phyloP scores from a whole-genome alignment of 2,797 vertebrate species.

The Ptychadena robeensis region DNA sequence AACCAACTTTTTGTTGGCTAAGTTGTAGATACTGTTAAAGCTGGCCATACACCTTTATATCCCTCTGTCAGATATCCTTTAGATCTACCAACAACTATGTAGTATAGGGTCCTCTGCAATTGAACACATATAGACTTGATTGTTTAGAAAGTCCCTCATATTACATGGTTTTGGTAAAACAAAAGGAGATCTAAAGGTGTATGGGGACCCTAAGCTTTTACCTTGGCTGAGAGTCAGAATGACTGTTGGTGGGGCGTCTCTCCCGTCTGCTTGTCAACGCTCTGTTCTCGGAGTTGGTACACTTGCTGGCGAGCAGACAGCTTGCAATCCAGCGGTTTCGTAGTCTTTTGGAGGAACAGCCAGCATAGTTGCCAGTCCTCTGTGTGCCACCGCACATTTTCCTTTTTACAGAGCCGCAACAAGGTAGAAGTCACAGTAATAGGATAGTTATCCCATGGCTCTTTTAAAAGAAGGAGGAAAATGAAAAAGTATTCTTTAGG shows the following conservation, averaged over 20 bases:
- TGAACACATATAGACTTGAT: no score
- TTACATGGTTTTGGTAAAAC: no score
- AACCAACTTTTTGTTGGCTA: no score
- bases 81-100: no score
- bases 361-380: conserved; percentile 63
- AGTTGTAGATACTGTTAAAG: no score
- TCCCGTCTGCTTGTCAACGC: not conserved
- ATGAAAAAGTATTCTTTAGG: not conserved
- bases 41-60: no score
- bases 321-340: conserved; percentile 27
- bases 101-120: no score
- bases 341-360: conserved; percentile 53
- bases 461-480: not conserved
- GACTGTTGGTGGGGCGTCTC: not conserved
- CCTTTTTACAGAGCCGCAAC: not conserved
- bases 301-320: not conserved
- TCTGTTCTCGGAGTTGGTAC: not conserved
- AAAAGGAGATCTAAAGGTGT: no score
- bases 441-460: not conserved
- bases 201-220: not conserved
- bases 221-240: not conserved
- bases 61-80: no score
- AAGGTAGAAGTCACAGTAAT: not conserved
- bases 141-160: no score
- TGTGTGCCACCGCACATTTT: conserved; percentile 76